Evolutionary conservation across 1,140 invertebrate species (phyloP), one percentile per base, ranked within the genome.

Genomic region (Brachionus paranguensis): DNA sequence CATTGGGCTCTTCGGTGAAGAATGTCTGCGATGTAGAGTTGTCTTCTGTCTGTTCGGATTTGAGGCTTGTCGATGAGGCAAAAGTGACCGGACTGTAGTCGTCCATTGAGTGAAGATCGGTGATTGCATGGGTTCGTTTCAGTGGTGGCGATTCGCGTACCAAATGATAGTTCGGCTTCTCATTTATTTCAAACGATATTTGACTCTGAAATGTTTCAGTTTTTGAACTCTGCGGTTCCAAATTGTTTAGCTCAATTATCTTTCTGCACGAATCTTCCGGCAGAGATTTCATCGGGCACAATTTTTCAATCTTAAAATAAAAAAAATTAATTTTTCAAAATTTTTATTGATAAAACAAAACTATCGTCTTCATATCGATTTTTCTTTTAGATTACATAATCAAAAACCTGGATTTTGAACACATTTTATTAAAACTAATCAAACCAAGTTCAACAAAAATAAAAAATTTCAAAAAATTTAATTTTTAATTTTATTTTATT

Each of bases 1-100:
- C 87, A 84, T 87, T 88, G 3, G 88, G 87, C 78, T 89, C 89
- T 76, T 87, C 87, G 85, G 87, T 86, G 55, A 50, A 86, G 5
- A 84, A 86, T 78, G 72, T 8, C 60, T 60, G 45, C 6, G 45
- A 33, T 53, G 45, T 11, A 60, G 29, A 60, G 12, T 1, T 79
- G 12, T 79, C 27, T 17, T 68, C 37, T 12, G 12, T 37, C 24
- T 68, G 29, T 12, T 83, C 81, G 6, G 50, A 60, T 64, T 79
- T 41, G 12, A 45, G 37, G 43, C 64, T 68, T 17, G 37, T 17
- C 1, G 45, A 68, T 27, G 81, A 45, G 17, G 68, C 68, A 20
- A 68, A 83, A 17, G 81, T 83, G 10, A 83, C 81, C 20, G 81
- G 81, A 72, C 81, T 83, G 47, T 45, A 53, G 33, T 83, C 81